phyloP scores from a whole-genome alignment of 2,888 invertebrate species.

The Tolmerus cingulatus region DNA sequence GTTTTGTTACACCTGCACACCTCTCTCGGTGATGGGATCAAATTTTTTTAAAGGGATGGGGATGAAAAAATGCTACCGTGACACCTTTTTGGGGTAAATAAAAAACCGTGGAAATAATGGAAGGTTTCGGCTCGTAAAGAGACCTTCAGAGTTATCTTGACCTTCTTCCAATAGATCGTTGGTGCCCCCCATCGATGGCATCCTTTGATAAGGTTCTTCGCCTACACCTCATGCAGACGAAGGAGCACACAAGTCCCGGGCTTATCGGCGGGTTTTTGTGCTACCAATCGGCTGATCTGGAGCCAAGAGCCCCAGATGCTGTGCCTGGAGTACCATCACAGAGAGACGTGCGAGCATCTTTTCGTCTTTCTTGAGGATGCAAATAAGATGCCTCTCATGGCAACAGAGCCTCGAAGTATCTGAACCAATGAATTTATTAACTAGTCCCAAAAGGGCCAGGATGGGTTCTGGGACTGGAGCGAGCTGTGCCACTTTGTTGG shows the following conservation, averaged over 20 bases:
- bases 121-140: not conserved
- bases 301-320: not conserved
- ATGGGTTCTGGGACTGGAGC: not conserved
- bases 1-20: not conserved
- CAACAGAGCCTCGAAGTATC: not conserved
- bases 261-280: not conserved
- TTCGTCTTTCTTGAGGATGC: not conserved
- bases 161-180: not conserved
- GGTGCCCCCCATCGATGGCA: not conserved
- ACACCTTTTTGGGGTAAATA: not conserved
- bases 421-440: slow-evolving; percentile 15
- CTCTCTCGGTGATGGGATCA: not conserved
- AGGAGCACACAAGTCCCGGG: not conserved
- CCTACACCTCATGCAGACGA: not conserved
- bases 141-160: not conserved
- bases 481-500: not conserved
- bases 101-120: not conserved
- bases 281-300: not conserved
- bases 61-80: not conserved
- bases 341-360: not conserved
- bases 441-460: not conserved
- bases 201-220: not conserved
- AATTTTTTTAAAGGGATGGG: not conserved
- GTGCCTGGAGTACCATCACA: not conserved
- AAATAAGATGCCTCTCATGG: not conserved